Conservation (phyloP, 1,140 invertebrate species). For the Drosophila teissieri region DNA sequence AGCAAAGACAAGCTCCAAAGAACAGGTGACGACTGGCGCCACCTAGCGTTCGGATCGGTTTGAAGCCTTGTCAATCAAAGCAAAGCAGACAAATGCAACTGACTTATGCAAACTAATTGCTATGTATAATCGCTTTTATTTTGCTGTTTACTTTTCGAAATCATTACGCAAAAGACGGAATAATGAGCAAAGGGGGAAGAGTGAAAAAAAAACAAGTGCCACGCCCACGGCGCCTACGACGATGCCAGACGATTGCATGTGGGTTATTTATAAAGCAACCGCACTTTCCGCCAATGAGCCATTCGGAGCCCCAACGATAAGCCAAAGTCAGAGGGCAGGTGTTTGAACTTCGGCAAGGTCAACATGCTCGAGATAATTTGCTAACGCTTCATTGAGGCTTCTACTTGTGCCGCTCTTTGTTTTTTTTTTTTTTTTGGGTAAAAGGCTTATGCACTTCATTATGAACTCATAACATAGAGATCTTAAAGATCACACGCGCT, state of each 20-base stretch:
- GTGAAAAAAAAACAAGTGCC: slow-evolving; percentile 18
- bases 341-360: slow-evolving; percentile 76
- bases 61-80: slow-evolving; percentile 42
- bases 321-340: slow-evolving; percentile 73
- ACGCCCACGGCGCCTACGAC: slow-evolving; percentile 53
- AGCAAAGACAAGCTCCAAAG: background rate
- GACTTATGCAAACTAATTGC: slow-evolving; percentile 49
- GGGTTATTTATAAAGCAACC: slow-evolving; percentile 46
- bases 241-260: slow-evolving; percentile 46
- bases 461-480: background rate
- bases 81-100: slow-evolving; percentile 42
- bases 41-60: slow-evolving; percentile 1
- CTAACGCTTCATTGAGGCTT: slow-evolving; percentile 22
- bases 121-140: slow-evolving; percentile 49
- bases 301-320: slow-evolving; percentile 55
- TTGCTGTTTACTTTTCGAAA: slow-evolving; percentile 40
- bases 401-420: background rate
- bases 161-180: slow-evolving; percentile 49
- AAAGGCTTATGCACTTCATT: slow-evolving; percentile 23
- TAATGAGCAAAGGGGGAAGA: background rate
- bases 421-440: background rate
- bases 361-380: slow-evolving; percentile 50
- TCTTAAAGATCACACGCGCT: background rate
- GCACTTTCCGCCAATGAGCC: slow-evolving; percentile 30
- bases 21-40: background rate